Evolutionary conservation across 2,113 vertebrate species (phyloP), one percentile per base, ranked within the genome.

Genomic region (Pongo pygmaeus): DNA sequence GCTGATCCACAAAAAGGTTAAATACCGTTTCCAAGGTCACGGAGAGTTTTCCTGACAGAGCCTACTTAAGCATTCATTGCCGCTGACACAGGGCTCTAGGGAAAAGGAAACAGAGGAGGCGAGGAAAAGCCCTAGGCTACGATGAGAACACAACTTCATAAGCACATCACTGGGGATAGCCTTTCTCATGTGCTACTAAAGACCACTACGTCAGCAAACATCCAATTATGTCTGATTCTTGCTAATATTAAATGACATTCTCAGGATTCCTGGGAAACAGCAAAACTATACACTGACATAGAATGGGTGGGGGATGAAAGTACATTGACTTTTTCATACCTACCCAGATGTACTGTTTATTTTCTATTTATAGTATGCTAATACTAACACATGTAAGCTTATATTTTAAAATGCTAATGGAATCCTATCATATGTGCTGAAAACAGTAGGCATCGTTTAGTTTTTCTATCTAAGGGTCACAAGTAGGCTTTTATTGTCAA

Each of bases 11-110:
- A 52, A 69, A 91, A 93, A 95, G 55, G 86, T 97, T 94, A 97
- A 94, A 94, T 59, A 64, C 74, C 50, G 2, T 95, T 94, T 94
- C 94, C 96, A 92, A 86, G 91, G 92, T 86, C 97, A 98, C 55
- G 2, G 2, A 81, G 93, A 93, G 78, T 84, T 96, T 94, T 94
- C 70, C 85, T 74, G 85, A 84, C 85, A 95, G 90, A 91, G 32
- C 40, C 81, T 98, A 70, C 79, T 97, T 79, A 85, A 48, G 87
- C 75, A 70, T 80, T 95, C 91, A 84, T 40, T n/a, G 74, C 94
- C 30, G 38, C 52, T 74, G 95, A 94, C 89, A 94, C 1, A 2
- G 16, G 83, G 69, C 92, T 96, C 93, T 40, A 17, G 86, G 90
- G 74, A 93, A 14, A 84, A 89, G 83, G 46, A 83, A 72, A 22